Conservation (phyloP, 2,113 vertebrate genomes). For the Chaetura pelagica region DNA sequence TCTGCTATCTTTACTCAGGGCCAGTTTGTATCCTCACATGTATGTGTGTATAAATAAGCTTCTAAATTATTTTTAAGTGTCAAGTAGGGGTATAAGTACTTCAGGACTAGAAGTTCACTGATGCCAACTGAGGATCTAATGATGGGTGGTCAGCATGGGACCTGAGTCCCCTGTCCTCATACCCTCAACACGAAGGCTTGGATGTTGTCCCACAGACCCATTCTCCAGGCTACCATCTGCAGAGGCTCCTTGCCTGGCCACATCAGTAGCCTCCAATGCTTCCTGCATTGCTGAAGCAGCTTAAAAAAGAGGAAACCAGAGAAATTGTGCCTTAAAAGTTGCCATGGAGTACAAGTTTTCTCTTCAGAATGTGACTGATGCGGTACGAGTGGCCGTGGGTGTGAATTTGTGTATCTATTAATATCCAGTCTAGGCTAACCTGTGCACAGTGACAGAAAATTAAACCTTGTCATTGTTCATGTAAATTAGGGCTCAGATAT, state of each 20-base stretch:
- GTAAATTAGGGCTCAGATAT: background rate
- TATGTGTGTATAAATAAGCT: background rate
- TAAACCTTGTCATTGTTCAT: background rate
- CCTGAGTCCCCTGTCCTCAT: too few relatives aligned
- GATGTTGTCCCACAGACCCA: too few relatives aligned
- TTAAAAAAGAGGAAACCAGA: background rate
- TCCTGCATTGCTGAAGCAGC: background rate
- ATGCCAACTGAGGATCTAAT: background rate
- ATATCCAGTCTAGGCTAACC: conserved; percentile 69
- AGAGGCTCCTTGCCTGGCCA: background rate
- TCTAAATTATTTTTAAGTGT: background rate
- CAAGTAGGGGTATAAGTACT: background rate
- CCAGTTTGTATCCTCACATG: background rate
- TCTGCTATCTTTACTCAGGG: background rate
- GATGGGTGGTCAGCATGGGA: background rate
- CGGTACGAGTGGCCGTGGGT: conserved; percentile 32
- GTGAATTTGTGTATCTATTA: conserved; percentile 44
- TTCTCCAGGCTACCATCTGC: too few relatives aligned
- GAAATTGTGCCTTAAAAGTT: conserved; percentile 21
- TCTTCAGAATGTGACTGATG: conserved; percentile 48
- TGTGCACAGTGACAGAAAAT: conserved; percentile 54
- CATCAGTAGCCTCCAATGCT: background rate
- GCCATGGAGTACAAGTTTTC: background rate
- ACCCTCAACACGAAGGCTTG: too few relatives aligned
- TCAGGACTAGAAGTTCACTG: background rate